Conservation (phyloP, 2,888 invertebrate species). For the Endotricha flammealis region DNA sequence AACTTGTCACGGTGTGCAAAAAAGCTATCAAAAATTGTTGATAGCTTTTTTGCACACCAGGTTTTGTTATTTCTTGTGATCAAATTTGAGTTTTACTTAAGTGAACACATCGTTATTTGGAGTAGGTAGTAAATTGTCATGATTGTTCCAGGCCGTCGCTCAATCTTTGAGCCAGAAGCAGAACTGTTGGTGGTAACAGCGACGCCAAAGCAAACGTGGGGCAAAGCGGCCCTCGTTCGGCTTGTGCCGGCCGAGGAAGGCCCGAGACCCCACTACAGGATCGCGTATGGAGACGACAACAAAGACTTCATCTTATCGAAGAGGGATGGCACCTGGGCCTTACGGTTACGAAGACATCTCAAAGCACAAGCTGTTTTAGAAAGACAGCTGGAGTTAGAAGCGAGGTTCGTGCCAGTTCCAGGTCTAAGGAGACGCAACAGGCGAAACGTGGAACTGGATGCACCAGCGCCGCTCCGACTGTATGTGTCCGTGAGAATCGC, state of each 20-base stretch:
- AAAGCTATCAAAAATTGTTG: no score
- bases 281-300: constrained; percentile 54
- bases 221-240: constrained; percentile 55
- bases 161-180: constrained; percentile 53
- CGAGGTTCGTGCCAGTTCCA: constrained; percentile 45
- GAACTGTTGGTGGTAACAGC: constrained; percentile 55
- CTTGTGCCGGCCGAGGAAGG: constrained; percentile 54
- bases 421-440: constrained; percentile 20
- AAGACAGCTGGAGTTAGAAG: constrained; percentile 60
- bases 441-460: constrained; percentile 26
- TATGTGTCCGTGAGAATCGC: constrained; percentile 58
- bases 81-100: no score
- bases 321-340: constrained; percentile 60
- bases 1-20: no score
- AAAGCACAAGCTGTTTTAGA: constrained; percentile 34
- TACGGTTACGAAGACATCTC: constrained; percentile 50
- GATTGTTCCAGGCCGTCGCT: constrained; percentile 51
- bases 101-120: no score
- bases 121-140: no score
- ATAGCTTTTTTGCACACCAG: no score
- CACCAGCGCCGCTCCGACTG: constrained; percentile 53
- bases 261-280: constrained; percentile 56
- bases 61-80: no score
- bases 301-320: constrained; percentile 52
- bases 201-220: constrained; percentile 55